These are phyloP conservation scores for Stichopus chloronotus DNA, from an alignment of 35 echinoderm and acorn worm species.

Conservation along the genomic window DNA sequence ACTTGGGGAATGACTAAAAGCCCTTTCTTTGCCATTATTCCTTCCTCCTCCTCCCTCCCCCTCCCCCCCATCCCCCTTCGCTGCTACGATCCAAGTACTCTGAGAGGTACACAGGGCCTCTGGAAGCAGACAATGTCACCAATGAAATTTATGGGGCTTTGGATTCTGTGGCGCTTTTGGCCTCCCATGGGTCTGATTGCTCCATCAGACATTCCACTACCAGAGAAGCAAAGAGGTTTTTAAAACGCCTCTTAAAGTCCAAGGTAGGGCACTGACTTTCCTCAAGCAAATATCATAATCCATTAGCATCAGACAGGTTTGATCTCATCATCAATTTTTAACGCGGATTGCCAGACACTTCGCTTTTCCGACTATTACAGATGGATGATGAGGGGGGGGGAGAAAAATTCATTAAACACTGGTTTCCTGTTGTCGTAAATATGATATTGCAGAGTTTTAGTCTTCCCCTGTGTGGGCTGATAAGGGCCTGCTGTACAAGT, in stretches of 20 bases:
- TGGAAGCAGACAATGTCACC: conserved; percentile 11
- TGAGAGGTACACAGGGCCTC: not conserved
- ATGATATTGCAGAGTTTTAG: too few relatives aligned
- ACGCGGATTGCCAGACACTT: too few relatives aligned
- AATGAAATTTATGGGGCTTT: not conserved
- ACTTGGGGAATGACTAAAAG: too few relatives aligned
- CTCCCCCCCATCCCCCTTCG: not conserved
- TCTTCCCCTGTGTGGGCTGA: too few relatives aligned
- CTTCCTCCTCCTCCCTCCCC: not conserved
- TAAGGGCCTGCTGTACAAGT: too few relatives aligned
- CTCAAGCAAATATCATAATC: too few relatives aligned
- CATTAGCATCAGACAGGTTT: too few relatives aligned
- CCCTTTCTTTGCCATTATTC: not conserved
- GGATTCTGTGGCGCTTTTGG: not conserved
- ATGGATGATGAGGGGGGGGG: too few relatives aligned
- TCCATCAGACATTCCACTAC: not conserved
- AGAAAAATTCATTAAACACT: too few relatives aligned
- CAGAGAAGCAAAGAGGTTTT: not conserved
- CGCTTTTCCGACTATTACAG: too few relatives aligned
- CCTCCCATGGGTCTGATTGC: conserved; percentile 36
- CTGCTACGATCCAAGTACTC: not conserved
- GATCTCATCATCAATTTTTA: too few relatives aligned
- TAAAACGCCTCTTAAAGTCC: conserved; percentile 6
- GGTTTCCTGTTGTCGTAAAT: too few relatives aligned
- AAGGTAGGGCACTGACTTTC: not conserved